Percentiles rank a stretch among this genome's conserved stretches.
These are phyloP conservation scores for Helicoverpa armigera DNA, from an alignment of 1,140 invertebrate species.

Conservation along the genomic window DNA sequence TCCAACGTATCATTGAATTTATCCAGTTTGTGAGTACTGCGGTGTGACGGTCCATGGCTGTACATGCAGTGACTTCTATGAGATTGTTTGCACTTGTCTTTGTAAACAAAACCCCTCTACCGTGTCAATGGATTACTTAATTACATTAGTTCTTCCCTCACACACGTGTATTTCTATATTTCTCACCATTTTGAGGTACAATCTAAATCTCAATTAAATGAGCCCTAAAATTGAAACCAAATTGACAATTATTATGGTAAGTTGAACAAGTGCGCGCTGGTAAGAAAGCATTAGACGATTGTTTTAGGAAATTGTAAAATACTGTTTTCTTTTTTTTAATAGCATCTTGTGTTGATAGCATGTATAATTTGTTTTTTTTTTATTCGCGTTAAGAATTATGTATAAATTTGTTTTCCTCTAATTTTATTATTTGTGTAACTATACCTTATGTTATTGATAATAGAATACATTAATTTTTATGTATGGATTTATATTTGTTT, in stretches of 20 bases:
- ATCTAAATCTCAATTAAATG: slow-evolving; percentile 65
- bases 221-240: slow-evolving; percentile 79
- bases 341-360: slow-evolving; percentile 83
- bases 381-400: slow-evolving; percentile 85
- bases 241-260: slow-evolving; percentile 75
- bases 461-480: slow-evolving; percentile 86
- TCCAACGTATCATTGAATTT: slow-evolving; percentile 1
- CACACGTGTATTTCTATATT: slow-evolving; percentile 34
- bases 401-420: slow-evolving; percentile 86
- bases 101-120: neutral
- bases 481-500: slow-evolving; percentile 83
- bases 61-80: neutral
- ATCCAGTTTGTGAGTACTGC: neutral
- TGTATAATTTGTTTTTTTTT: slow-evolving; percentile 84
- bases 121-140: slow-evolving; percentile 57
- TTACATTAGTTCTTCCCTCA: slow-evolving; percentile 47
- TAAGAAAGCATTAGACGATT: slow-evolving; percentile 66
- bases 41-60: too few species aligned
- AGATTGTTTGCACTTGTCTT: neutral
- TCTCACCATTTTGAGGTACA: slow-evolving; percentile 41
- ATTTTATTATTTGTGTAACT: slow-evolving; percentile 85
- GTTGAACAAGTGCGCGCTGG: slow-evolving; percentile 68
- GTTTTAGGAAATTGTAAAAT: slow-evolving; percentile 75
- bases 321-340: slow-evolving; percentile 74
- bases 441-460: slow-evolving; percentile 86